These are phyloP conservation scores for Magallana gigas DNA, from an alignment of 1,140 invertebrate species.

Conservation along the genomic window DNA sequence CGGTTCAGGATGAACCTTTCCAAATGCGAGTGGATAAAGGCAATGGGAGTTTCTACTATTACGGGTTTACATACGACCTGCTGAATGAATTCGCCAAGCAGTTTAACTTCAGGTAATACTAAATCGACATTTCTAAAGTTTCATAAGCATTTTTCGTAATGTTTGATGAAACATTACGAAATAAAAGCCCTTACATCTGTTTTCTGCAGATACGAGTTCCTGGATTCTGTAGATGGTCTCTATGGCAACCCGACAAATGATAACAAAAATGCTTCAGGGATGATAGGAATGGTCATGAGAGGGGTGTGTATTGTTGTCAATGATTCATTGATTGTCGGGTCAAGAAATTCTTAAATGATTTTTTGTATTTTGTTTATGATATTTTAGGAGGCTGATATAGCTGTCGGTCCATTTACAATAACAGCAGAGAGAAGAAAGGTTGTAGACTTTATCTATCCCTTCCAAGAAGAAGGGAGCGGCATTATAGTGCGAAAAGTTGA, in stretches of 20 bases:
- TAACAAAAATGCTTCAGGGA: constrained; percentile 76
- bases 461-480: constrained; percentile 65
- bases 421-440: constrained; percentile 64
- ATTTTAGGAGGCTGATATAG: constrained; percentile 67
- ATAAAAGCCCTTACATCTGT: too few relatives aligned
- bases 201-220: constrained; percentile 68
- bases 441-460: constrained; percentile 70
- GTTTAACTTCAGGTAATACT: constrained; percentile 76
- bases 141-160: background rate
- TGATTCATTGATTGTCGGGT: background rate
- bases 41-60: constrained; percentile 42
- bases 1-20: constrained; percentile 9
- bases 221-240: constrained; percentile 73
- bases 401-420: constrained; percentile 69
- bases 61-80: constrained; percentile 70
- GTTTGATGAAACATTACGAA: too few relatives aligned
- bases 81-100: constrained; percentile 67
- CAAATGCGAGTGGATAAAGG: constrained; percentile 36
- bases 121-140: background rate
- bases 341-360: too few relatives aligned
- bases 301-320: constrained; percentile 61
- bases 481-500: constrained; percentile 62
- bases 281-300: constrained; percentile 76
- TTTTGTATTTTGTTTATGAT: background rate
- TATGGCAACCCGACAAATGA: constrained; percentile 73